These are phyloP conservation scores for Troilus luridus DNA, from an alignment of 2,888 invertebrate species.

Conservation along the genomic window DNA sequence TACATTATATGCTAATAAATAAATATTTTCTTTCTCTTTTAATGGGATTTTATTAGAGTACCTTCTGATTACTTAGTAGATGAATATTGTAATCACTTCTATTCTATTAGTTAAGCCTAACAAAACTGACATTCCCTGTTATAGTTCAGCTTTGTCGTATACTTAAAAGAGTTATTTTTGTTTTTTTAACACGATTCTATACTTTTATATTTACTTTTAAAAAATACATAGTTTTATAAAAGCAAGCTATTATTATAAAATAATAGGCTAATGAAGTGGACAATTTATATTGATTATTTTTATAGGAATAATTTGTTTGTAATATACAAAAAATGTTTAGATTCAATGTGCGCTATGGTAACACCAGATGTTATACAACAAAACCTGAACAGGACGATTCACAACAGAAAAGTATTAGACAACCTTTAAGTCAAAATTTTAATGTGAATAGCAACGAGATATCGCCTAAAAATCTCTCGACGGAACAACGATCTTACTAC, in stretches of 20 bases:
- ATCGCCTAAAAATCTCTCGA: constrained; percentile 47
- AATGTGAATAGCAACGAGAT: constrained; percentile 59
- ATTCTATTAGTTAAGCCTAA: neutral
- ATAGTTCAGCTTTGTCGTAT: neutral
- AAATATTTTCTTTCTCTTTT: constrained; percentile 39
- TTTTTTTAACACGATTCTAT: neutral
- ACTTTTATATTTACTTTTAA: constrained; percentile 47
- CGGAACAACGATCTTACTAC: constrained; percentile 54
- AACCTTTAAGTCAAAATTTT: constrained; percentile 55
- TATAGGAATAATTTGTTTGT: constrained; percentile 30
- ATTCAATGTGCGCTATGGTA: constrained; percentile 63
- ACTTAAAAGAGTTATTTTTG: neutral
- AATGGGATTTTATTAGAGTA: neutral
- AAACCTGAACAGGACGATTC: constrained; percentile 62
- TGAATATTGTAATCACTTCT: neutral
- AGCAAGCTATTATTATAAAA: neutral
- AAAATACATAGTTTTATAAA: constrained; percentile 53
- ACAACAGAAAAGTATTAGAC: constrained; percentile 59
- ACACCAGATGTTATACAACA: constrained; percentile 59
- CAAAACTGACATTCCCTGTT: neutral
- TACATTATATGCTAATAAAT: no score
- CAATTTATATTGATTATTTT: neutral
- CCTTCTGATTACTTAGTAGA: no score
- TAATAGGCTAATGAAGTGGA: neutral
- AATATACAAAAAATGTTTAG: constrained; percentile 61